phyloP scores from a whole-genome alignment of 2,113 vertebrate genomes.

The Gobio gobio region DNA sequence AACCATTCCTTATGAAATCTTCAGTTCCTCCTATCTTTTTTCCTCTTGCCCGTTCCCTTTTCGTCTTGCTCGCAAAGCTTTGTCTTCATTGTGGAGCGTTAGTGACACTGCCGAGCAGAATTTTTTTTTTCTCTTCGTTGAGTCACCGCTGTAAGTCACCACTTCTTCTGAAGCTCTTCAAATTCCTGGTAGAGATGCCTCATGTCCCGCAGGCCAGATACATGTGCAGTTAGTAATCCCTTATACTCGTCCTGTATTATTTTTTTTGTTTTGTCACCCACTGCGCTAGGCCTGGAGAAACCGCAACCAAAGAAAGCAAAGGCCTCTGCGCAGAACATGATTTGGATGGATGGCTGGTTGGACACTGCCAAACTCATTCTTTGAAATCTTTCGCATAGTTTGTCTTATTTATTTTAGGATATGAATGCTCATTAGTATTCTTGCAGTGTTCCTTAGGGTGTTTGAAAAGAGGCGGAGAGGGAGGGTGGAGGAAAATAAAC shows the following conservation, averaged over 20 bases:
- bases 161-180: conserved; percentile 7
- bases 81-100: conserved; percentile 12
- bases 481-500: conserved; percentile 38
- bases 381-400: neutral
- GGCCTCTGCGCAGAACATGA: neutral
- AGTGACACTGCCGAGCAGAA: conserved; percentile 7
- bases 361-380: neutral
- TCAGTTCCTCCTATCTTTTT: neutral
- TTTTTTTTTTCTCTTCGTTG: conserved; percentile 26
- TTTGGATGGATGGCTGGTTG: neutral
- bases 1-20: neutral
- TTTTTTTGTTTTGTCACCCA: neutral
- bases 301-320: conserved; percentile 7
- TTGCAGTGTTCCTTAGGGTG: neutral
- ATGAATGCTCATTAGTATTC: conserved; percentile 47
- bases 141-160: neutral
- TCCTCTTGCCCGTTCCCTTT: neutral
- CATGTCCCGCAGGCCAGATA: neutral
- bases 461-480: neutral
- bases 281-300: neutral
- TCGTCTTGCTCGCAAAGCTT: neutral
- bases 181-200: conserved; percentile 8
- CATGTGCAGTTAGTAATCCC: conserved; percentile 24
- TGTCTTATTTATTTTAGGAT: conserved; percentile 42
- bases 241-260: neutral